Conservation (phyloP, 2,113 vertebrate genomes). For the Nycticryphes semicollaris region DNA sequence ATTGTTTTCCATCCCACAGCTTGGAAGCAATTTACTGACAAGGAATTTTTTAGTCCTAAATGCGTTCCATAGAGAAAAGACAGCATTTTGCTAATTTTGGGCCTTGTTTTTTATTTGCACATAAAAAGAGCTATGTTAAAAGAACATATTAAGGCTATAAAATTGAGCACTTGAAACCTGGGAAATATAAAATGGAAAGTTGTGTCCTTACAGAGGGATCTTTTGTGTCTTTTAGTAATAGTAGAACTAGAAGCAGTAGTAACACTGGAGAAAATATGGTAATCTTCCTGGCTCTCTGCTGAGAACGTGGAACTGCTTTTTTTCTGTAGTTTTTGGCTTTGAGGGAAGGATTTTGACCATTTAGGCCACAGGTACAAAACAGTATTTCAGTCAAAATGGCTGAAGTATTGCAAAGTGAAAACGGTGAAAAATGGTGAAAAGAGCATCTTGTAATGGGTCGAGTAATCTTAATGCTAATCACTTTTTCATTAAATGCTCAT, state of each 20-base stretch:
- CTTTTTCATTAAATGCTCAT: neutral
- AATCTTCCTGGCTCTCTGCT: neutral
- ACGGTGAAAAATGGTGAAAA: neutral
- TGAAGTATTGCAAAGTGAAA: neutral
- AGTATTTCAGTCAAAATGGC: neutral
- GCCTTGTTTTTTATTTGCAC: neutral
- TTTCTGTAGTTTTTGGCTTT: neutral
- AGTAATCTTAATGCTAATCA: neutral
- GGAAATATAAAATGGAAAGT: neutral
- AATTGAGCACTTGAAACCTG: neutral
- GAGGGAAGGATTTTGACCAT: neutral
- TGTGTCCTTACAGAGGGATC: neutral
- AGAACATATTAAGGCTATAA: neutral
- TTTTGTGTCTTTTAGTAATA: neutral
- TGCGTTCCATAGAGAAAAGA: neutral
- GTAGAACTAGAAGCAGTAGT: neutral
- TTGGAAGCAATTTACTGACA: neutral
- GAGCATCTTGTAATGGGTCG: neutral
- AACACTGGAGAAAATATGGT: fast-evolving
- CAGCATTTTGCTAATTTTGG: neutral
- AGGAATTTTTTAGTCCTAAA: neutral
- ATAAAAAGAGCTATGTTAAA: neutral
- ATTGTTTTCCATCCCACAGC: neutral
- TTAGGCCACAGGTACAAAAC: neutral
- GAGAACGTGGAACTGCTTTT: neutral